Base-by-base conservation (phyloP, 1,140 invertebrate genomes). In the Lanistes nyassanus region DNA sequence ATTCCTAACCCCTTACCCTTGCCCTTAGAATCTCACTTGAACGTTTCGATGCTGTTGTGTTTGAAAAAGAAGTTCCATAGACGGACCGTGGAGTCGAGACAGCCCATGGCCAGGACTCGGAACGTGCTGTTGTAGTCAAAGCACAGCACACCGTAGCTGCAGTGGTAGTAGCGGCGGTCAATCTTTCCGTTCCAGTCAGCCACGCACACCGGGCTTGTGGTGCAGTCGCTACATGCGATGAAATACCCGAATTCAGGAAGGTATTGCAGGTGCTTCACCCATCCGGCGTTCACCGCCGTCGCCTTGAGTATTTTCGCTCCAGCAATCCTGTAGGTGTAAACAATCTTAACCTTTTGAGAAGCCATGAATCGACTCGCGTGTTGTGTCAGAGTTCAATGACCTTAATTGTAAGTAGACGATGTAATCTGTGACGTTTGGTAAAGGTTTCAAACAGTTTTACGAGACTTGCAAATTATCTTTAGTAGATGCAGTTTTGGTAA, bases 61-160 rank as follows among this genome's bases (percentile, higher is more conserved):
- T 93, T 91, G 26, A 94, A 91, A 83, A 94, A 94, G 2, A 93
- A 91, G 84, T 93, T 94, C 94, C 94, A 95, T n/a, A 94, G 86
- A 16, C 93, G 91, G 1, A 95, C 90, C 55, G 91, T 84, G 80
- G 92, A 92, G 85, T 95, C 94, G 6, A 92, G 91, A 21, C 94
- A 93, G 7, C 94, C 94, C 4, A 94, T 88, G 0, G 84, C 82
- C 29, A 87, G 76, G 7, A 85, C 78, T 64, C 84, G 84, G 42
- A 81, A 76, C 26, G 68, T 29, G 6, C 79, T 70, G 51, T 78
- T 84, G 68, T 85, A 86, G 73, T 85, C 84, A 77, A 86, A 85
- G n/a, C 82, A 80, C 7, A 84, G 75, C 11, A 86, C 74, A 2
- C 84, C 83, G 74, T 82, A 84, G 36, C 76, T 79, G 9, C 82